phyloP scores from a whole-genome alignment of 1,140 invertebrate species.

The Cardiocondyla obscurior region DNA sequence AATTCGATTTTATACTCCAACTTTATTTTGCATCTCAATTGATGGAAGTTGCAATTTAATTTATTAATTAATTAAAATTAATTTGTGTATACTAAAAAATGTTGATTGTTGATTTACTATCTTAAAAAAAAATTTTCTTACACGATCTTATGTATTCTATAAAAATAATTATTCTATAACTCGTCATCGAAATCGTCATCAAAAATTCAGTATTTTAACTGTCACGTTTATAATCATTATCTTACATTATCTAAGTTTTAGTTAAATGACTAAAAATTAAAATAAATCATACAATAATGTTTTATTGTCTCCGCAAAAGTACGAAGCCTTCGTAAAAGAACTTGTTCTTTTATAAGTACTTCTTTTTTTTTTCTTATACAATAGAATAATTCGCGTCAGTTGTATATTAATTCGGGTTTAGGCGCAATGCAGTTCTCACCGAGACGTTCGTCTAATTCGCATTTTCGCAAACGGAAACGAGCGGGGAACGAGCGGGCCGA shows the following conservation, averaged over 20 bases:
- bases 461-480: slow-evolving; percentile 52
- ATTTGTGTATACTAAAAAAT: not conserved
- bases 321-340: not conserved
- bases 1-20: slow-evolving; percentile 4
- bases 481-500: slow-evolving; percentile 37
- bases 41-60: not conserved
- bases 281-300: not conserved
- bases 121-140: not conserved
- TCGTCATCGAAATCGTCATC: not conserved
- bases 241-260: not conserved
- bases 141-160: not conserved
- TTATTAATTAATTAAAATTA: not conserved
- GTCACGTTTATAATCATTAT: slow-evolving; percentile 17
- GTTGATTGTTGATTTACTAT: not conserved
- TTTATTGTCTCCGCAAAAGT: not conserved
- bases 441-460: slow-evolving; percentile 23
- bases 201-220: not conserved
- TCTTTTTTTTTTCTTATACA: not conserved
- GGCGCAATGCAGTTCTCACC: slow-evolving; percentile 36
- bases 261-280: not conserved
- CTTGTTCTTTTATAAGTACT: not conserved
- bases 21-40: not conserved
- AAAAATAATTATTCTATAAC: not conserved
- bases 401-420: slow-evolving; percentile 1
- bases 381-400: slow-evolving; percentile 8